Conservation (phyloP, 2,888 invertebrate genomes). For the Byasa hedistus region DNA sequence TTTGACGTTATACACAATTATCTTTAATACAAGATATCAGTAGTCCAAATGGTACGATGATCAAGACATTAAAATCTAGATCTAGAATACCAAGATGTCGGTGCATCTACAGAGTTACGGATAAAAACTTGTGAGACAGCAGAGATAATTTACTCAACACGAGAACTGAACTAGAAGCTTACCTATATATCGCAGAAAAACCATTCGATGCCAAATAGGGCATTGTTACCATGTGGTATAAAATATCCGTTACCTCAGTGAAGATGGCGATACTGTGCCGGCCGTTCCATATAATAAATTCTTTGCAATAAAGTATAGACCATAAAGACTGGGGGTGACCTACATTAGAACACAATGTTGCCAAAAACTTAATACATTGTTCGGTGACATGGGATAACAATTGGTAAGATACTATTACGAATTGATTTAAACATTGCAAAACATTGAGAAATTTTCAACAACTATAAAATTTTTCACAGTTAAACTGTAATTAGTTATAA, state of each 20-base stretch:
- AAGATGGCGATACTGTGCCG: background rate
- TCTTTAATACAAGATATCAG: too few species aligned
- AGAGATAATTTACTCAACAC: background rate
- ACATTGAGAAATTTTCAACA: background rate
- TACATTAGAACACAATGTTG: slow-evolving; percentile 16
- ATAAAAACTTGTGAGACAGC: background rate
- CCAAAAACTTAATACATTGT: slow-evolving; percentile 25
- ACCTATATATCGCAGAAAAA: background rate
- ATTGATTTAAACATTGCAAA: background rate
- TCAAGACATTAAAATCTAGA: too few species aligned
- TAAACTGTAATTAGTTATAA: too few species aligned
- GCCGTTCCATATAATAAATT: slow-evolving; percentile 19
- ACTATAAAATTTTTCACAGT: too few species aligned
- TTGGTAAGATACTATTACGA: background rate
- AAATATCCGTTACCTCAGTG: slow-evolving; percentile 7
- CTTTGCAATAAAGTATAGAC: slow-evolving; percentile 21
- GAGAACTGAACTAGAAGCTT: background rate
- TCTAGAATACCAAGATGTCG: background rate
- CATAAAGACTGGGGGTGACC: slow-evolving; percentile 18
- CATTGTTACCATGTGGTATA: background rate
- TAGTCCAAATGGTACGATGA: too few species aligned
- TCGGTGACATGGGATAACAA: slow-evolving; percentile 2
- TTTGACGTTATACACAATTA: too few species aligned
- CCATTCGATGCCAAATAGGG: background rate
- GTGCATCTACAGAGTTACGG: background rate